Conservation (phyloP, 2,113 vertebrate species). For the Zosterops japonicus region DNA sequence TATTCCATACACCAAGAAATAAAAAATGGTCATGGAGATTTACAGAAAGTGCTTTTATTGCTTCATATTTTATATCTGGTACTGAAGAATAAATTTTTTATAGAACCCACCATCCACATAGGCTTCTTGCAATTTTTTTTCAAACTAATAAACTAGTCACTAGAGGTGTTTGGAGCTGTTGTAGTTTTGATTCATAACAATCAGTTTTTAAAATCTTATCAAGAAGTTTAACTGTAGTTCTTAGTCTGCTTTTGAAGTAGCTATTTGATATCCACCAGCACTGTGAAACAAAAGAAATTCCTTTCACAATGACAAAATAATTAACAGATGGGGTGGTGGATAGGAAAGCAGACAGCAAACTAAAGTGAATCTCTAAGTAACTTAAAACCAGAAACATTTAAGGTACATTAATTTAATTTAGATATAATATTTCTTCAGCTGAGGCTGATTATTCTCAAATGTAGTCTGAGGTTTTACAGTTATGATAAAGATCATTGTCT, state of each 20-base stretch:
- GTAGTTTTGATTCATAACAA: not conserved
- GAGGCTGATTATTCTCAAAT: not conserved
- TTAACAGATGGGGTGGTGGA: not conserved
- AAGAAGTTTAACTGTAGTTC: not conserved
- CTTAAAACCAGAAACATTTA: not conserved
- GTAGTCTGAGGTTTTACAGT: not conserved
- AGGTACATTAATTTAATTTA: conserved; percentile 10
- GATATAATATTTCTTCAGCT: not conserved
- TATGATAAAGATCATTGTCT: not conserved
- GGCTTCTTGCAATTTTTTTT: not conserved
- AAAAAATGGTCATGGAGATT: not conserved
- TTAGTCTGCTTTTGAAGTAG: not conserved
- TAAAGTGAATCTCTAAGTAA: not conserved
- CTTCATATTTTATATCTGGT: not conserved
- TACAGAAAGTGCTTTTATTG: not conserved
- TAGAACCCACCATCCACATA: not conserved
- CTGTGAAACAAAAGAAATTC: not conserved
- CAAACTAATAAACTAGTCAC: not conserved
- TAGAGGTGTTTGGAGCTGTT: not conserved
- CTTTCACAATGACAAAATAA: not conserved
- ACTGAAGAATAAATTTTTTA: not conserved
- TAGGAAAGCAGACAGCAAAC: not conserved
- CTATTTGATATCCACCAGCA: not conserved
- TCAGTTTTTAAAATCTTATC: not conserved
- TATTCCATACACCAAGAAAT: not conserved